These are phyloP conservation scores for Pangasius macronema DNA, from an alignment of 2,797 vertebrate species.

Conservation along the genomic window DNA sequence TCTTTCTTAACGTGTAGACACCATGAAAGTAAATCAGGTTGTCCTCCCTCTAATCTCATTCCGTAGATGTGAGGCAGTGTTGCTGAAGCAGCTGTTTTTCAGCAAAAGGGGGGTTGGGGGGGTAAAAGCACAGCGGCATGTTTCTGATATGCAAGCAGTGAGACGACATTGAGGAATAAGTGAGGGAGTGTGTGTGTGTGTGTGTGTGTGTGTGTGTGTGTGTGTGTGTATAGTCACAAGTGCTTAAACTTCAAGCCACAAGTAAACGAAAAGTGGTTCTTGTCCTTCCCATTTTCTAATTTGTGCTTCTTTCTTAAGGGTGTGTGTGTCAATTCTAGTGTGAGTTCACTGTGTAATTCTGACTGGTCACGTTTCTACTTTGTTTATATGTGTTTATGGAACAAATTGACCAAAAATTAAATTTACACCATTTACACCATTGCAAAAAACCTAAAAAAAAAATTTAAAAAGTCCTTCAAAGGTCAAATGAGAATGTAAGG, in stretches of 20 bases:
- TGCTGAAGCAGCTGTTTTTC: slow-evolving; percentile 74
- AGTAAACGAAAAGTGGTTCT: background rate
- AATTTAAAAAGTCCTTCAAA: background rate
- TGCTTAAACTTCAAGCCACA: background rate
- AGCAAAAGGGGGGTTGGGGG: slow-evolving; percentile 49
- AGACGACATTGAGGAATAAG: slow-evolving; percentile 70
- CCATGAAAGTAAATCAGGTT: slow-evolving; percentile 68
- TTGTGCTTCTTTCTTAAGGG: background rate
- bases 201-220: background rate
- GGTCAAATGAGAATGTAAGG: background rate
- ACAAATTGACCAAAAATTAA: background rate
- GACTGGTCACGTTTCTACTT: background rate
- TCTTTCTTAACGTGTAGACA: slow-evolving; percentile 54
- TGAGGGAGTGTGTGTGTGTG: background rate
- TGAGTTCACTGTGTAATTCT: background rate
- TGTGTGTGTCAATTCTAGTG: background rate
- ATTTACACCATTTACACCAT: background rate
- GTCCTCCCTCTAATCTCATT: slow-evolving; percentile 66
- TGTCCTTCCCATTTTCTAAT: background rate
- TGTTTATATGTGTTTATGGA: background rate
- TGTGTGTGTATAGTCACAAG: background rate
- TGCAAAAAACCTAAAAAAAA: background rate
- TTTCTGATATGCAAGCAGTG: slow-evolving; percentile 72
- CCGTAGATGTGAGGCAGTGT: slow-evolving; percentile 56
- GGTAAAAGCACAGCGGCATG: slow-evolving; percentile 66